Evolutionary conservation across 2,888 invertebrate species (phyloP).

Genomic region (Drosophila putrida): DNA sequence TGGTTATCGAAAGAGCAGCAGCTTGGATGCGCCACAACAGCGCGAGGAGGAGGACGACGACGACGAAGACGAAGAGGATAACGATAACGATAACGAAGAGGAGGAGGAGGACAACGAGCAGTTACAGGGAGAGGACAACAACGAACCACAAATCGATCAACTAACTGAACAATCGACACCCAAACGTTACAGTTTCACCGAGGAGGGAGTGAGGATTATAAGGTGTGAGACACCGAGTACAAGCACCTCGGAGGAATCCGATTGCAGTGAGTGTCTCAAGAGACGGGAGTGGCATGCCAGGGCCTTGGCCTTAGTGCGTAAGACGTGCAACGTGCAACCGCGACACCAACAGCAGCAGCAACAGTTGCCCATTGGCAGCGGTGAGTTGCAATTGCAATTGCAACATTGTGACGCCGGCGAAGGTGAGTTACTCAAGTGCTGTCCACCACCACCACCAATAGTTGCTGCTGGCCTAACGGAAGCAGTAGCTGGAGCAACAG

Average conservation of each 20-base stretch:
- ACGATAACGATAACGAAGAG: constrained; percentile 39
- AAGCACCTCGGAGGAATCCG: constrained; percentile 85
- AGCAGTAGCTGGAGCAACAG: not conserved
- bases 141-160: constrained; percentile 15
- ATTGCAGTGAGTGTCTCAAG: constrained; percentile 85
- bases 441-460: constrained; percentile 48
- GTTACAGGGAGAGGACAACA: constrained; percentile 29
- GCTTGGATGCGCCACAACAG: constrained; percentile 88
- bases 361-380: constrained; percentile 49
- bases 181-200: constrained; percentile 90
- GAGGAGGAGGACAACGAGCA: constrained; percentile 43
- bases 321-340: constrained; percentile 85
- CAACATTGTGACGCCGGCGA: constrained; percentile 76
- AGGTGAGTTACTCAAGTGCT: constrained; percentile 73
- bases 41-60: constrained; percentile 33
- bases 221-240: constrained; percentile 85
- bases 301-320: constrained; percentile 84
- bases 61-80: constrained; percentile 37
- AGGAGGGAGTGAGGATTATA: constrained; percentile 88
- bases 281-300: constrained; percentile 85
- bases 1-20: constrained; percentile 89
- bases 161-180: constrained; percentile 81
- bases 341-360: too few species aligned
- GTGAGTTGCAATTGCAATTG: constrained; percentile 63
- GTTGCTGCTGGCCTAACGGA: not conserved